phyloP scores from a whole-genome alignment of 2,113 vertebrate genomes.

The Riparia riparia region DNA sequence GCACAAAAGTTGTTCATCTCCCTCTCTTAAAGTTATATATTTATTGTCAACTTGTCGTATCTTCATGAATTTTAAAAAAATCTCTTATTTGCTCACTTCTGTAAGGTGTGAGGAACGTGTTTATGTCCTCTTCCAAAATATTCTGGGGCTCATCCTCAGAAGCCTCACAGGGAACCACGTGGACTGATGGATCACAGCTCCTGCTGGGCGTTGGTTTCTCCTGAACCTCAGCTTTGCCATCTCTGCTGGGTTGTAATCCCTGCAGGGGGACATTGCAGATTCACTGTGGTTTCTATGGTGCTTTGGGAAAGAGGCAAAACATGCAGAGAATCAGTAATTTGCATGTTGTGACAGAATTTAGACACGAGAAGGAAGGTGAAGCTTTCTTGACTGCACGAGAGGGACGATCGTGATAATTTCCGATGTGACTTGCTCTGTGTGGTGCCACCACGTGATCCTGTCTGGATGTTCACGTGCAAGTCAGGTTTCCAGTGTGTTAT shows the following conservation, averaged over 20 bases:
- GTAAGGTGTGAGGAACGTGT: neutral
- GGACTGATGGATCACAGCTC: neutral
- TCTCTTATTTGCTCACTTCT: neutral
- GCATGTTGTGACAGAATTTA: neutral
- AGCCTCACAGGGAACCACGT: accelerated
- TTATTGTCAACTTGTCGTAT: neutral
- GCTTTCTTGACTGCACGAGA: neutral
- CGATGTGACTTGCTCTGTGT: neutral
- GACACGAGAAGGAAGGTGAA: neutral
- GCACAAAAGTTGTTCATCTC: neutral
- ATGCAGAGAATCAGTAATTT: neutral
- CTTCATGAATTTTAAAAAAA: neutral
- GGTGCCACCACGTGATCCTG: accelerated
- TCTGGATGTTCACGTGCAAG: neutral
- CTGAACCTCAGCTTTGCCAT: neutral
- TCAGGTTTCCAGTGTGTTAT: neutral
- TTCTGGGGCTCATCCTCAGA: neutral
- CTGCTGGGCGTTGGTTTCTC: neutral
- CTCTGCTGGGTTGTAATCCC: neutral
- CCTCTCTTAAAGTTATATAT: neutral
- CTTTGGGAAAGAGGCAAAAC: neutral
- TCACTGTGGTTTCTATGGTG: neutral
- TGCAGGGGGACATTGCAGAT: neutral
- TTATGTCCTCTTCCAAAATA: neutral
- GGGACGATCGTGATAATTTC: neutral